Conservation (phyloP, 2,113 vertebrate species). For the Laterallus jamaicensis region DNA sequence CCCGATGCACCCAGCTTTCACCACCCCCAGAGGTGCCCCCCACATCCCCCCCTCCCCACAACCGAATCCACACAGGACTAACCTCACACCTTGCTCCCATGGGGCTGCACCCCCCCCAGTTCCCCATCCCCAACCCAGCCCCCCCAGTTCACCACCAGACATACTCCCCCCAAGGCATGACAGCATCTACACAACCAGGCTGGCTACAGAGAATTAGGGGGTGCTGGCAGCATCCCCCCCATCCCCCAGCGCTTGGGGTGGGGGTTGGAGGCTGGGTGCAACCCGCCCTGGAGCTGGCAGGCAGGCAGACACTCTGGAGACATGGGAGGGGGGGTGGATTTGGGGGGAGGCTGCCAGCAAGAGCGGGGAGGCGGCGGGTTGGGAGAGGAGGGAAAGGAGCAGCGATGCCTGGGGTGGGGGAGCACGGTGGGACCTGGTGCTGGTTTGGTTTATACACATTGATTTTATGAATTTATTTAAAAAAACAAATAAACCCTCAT, state of each 20-base stretch:
- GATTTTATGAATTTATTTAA: no score
- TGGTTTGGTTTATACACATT: no score
- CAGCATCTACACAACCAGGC: background rate
- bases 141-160: background rate
- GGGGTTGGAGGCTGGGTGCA: slow-evolving; percentile 77
- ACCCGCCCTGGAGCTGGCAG: slow-evolving; percentile 74
- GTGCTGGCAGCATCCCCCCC: background rate
- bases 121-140: background rate
- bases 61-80: accelerated
- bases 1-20: accelerated
- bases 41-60: accelerated
- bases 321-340: slow-evolving; percentile 65
- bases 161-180: background rate
- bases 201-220: background rate
- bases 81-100: background rate
- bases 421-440: slow-evolving; percentile 12
- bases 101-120: background rate
- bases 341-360: slow-evolving; percentile 81
- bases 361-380: slow-evolving; percentile 47
- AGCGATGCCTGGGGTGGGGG: slow-evolving; percentile 58
- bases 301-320: slow-evolving; percentile 88
- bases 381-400: slow-evolving; percentile 44
- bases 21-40: background rate
- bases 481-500: no score
- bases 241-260: slow-evolving; percentile 27